Evolutionary conservation across 1,140 invertebrate genomes (phyloP).

Genomic region (Agraylea sexmaculata): DNA sequence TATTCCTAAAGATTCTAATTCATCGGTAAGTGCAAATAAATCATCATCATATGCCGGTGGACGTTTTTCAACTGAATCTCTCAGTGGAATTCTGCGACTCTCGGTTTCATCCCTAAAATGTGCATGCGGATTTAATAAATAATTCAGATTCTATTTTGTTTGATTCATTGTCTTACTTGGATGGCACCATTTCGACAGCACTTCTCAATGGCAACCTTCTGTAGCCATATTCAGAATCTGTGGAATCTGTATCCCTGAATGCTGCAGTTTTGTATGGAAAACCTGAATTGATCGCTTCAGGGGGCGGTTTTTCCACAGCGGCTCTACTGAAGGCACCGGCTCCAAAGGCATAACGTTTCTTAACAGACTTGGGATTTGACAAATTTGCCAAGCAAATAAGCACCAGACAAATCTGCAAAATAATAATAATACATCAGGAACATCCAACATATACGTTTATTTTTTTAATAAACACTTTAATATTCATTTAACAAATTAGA

Average conservation of each 20-base stretch:
- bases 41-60: slow-evolving; percentile 40
- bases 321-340: slow-evolving; percentile 15
- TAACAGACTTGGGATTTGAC: too few species aligned
- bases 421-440: too few species aligned
- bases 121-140: slow-evolving; percentile 1
- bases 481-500: too few species aligned
- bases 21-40: slow-evolving; percentile 23
- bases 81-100: slow-evolving; percentile 31
- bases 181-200: slow-evolving; percentile 41
- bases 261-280: not conserved
- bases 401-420: too few species aligned
- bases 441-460: too few species aligned
- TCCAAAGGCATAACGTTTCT: too few species aligned
- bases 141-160: not conserved
- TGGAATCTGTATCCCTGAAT: not conserved
- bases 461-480: too few species aligned
- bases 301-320: slow-evolving; percentile 16
- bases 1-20: slow-evolving; percentile 19
- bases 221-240: slow-evolving; percentile 15
- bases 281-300: too few species aligned
- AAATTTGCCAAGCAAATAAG: too few species aligned
- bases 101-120: slow-evolving; percentile 10
- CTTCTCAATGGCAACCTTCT: slow-evolving; percentile 36
- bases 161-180: slow-evolving; percentile 16
- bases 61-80: slow-evolving; percentile 57